Evolutionary conservation across 2,888 invertebrate genomes (phyloP).

Genomic region (Plemyria rubiginata): DNA sequence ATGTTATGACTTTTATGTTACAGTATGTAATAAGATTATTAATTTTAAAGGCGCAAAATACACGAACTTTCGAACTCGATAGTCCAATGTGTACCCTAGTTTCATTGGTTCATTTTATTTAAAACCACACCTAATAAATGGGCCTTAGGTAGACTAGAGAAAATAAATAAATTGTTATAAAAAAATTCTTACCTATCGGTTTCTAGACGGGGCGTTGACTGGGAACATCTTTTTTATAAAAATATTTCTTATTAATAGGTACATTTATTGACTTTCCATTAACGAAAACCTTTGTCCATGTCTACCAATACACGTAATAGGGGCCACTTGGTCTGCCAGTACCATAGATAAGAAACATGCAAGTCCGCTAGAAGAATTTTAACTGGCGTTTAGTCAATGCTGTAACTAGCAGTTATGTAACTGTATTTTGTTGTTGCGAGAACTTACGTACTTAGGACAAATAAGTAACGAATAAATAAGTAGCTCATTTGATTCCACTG

Average conservation of each 20-base stretch:
- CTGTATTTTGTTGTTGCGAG: slow-evolving; percentile 16
- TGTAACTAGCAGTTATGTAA: slow-evolving; percentile 26
- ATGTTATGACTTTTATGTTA: slow-evolving; percentile 8
- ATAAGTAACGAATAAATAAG: slow-evolving; percentile 13
- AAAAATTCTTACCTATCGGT: no score
- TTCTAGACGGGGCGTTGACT: no score
- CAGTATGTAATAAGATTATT: background rate
- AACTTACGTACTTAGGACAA: slow-evolving; percentile 16
- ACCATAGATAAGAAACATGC: slow-evolving; percentile 21
- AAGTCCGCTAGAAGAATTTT: slow-evolving; percentile 26
- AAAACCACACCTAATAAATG: no score
- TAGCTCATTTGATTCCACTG: slow-evolving; percentile 10
- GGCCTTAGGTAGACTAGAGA: no score
- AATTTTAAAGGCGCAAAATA: no score
- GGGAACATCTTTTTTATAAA: no score
- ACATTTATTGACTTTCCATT: background rate
- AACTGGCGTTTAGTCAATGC: slow-evolving; percentile 28
- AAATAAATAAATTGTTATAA: no score
- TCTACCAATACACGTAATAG: slow-evolving; percentile 16
- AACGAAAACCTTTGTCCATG: slow-evolving; percentile 10
- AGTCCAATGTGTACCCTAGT: no score
- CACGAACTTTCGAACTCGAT: no score
- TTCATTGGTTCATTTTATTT: no score
- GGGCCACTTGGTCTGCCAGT: slow-evolving; percentile 11
- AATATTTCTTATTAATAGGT: no score